Conservation (phyloP, 2,888 invertebrate species). For the Molanna angustata region DNA sequence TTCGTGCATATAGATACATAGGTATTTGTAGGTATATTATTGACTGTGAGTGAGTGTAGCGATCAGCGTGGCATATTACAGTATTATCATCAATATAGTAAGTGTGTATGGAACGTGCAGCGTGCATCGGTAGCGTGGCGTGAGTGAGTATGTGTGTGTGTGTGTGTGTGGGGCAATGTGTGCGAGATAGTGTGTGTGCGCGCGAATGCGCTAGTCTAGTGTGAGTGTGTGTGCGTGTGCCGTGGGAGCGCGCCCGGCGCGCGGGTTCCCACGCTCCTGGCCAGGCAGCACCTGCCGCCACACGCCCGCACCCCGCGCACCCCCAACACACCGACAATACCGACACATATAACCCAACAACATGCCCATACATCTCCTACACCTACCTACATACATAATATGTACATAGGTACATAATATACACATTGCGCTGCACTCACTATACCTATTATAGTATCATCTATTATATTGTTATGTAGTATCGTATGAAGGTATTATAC, state of each 20-base stretch:
- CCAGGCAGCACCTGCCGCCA: constrained; percentile 21
- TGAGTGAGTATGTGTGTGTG: background rate
- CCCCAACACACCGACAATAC: background rate
- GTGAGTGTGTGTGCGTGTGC: constrained; percentile 10
- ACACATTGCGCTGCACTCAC: too few species aligned
- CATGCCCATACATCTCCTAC: background rate
- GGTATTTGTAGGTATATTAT: background rate
- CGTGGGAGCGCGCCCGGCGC: constrained; percentile 25
- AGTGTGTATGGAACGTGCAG: too few species aligned
- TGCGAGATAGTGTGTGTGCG: background rate
- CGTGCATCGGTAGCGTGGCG: background rate
- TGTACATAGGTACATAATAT: too few species aligned
- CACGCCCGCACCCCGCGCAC: constrained; percentile 8
- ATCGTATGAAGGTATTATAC: too few species aligned
- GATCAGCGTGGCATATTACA: background rate
- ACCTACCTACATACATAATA: too few species aligned
- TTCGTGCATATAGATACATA: background rate
- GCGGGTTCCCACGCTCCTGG: constrained; percentile 24
- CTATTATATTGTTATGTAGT: too few species aligned
- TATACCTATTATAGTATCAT: too few species aligned
- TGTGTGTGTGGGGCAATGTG: background rate
- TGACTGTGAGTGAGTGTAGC: too few species aligned
- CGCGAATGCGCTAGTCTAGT: background rate
- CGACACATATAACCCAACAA: background rate
- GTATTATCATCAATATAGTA: too few species aligned